phyloP scores from a whole-genome alignment of 2,797 vertebrate species.

The Phataginus tetradactyla region DNA sequence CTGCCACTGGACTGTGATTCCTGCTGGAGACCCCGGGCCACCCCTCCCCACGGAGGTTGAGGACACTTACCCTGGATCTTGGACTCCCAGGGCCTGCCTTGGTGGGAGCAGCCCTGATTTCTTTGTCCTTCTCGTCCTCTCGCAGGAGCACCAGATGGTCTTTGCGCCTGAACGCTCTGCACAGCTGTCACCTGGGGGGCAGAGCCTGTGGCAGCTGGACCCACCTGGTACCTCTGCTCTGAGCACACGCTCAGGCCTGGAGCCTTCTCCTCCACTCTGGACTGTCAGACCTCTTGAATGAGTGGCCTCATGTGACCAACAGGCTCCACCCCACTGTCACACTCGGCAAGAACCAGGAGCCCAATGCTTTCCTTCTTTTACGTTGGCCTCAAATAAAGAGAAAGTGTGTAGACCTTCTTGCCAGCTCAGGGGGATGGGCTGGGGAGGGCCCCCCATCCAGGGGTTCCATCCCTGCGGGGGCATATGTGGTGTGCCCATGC shows the following conservation, averaged over 20 bases:
- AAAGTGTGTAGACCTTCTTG: not conserved
- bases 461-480: not conserved
- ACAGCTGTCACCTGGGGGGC: not conserved
- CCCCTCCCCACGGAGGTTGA: not conserved
- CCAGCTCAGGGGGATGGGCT: not conserved
- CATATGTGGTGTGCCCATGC: not conserved
- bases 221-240: slow-evolving; percentile 61
- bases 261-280: not conserved
- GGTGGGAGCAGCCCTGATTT: not conserved
- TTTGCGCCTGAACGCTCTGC: not conserved
- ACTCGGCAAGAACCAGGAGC: not conserved
- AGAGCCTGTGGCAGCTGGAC: not conserved
- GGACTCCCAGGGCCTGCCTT: not conserved
- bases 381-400: not conserved
- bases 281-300: slow-evolving; percentile 79
- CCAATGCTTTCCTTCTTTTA: not conserved
- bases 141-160: not conserved
- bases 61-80: slow-evolving; percentile 59
- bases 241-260: slow-evolving; percentile 73
- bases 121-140: not conserved
- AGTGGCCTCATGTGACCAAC: not conserved
- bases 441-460: not conserved
- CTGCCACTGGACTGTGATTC: not conserved
- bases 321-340: slow-evolving; percentile 33
- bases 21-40: not conserved